Evolutionary conservation across 1,140 invertebrate species (phyloP).

Genomic region (Mercenaria mercenaria): DNA sequence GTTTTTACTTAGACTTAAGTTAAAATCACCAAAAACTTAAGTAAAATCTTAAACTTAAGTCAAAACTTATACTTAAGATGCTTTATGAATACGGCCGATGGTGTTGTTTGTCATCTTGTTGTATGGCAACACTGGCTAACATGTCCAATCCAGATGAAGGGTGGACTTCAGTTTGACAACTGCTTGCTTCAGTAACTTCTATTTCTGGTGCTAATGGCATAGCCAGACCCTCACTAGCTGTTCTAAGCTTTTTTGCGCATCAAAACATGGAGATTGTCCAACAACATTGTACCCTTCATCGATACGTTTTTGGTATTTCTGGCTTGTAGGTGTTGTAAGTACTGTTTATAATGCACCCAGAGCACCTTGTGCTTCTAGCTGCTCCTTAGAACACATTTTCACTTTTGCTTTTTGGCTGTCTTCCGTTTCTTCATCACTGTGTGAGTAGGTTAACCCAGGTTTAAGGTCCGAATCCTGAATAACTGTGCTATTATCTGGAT

Average conservation of each 20-base stretch:
- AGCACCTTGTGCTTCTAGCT: conserved; percentile 24
- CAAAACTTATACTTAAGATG: no score
- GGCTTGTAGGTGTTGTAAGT: conserved; percentile 44
- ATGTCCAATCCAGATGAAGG: conserved; percentile 10
- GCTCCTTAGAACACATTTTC: not conserved
- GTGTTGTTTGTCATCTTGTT: not conserved
- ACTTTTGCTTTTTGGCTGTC: not conserved
- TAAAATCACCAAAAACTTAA: no score
- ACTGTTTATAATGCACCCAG: not conserved
- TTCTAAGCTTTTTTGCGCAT: conserved; percentile 42
- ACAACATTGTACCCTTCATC: conserved; percentile 50
- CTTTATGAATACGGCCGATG: no score
- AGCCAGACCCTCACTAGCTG: not conserved
- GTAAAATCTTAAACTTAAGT: no score
- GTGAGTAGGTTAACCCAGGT: conserved; percentile 5
- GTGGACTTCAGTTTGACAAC: no score
- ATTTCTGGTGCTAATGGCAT: no score
- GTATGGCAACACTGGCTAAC: not conserved
- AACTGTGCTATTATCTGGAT: conserved; percentile 45
- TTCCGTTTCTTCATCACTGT: not conserved
- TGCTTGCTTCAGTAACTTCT: no score
- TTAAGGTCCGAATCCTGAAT: conserved; percentile 26
- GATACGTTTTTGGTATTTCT: conserved; percentile 30
- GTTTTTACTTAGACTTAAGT: no score
- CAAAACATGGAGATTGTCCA: no score